Conservation (phyloP, 2,888 invertebrate species). For the Drosophila setosimentum region DNA sequence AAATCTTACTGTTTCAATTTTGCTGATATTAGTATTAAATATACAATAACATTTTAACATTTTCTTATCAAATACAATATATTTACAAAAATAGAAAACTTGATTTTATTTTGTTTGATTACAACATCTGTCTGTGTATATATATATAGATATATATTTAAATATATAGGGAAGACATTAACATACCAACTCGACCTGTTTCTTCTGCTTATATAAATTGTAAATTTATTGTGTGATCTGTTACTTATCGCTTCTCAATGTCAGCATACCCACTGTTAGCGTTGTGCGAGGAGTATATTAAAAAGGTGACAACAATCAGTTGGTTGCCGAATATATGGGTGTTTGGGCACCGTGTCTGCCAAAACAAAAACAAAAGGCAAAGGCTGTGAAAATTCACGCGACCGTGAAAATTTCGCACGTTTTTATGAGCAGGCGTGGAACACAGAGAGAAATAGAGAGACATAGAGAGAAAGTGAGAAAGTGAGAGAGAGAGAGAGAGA, state of each 20-base stretch:
- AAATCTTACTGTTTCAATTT: background rate
- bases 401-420: conserved; percentile 84
- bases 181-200: background rate
- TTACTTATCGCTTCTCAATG: background rate
- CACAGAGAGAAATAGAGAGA: background rate
- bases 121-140: background rate
- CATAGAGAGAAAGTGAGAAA: background rate
- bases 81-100: background rate
- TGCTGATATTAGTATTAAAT: background rate
- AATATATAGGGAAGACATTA: too few species aligned
- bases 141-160: background rate
- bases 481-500: background rate
- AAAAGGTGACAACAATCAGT: conserved; percentile 72
- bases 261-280: background rate
- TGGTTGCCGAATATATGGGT: conserved; percentile 12
- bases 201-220: background rate
- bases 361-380: conserved; percentile 60
- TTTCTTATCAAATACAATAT: background rate
- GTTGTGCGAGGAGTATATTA: conserved; percentile 30
- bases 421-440: conserved; percentile 72
- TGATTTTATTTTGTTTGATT: background rate
- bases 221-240: background rate
- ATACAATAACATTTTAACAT: too few species aligned
- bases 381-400: conserved; percentile 71
- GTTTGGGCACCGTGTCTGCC: conserved; percentile 43